Conservation (phyloP, 2,888 invertebrate genomes). For the Epirrhoe tristata region DNA sequence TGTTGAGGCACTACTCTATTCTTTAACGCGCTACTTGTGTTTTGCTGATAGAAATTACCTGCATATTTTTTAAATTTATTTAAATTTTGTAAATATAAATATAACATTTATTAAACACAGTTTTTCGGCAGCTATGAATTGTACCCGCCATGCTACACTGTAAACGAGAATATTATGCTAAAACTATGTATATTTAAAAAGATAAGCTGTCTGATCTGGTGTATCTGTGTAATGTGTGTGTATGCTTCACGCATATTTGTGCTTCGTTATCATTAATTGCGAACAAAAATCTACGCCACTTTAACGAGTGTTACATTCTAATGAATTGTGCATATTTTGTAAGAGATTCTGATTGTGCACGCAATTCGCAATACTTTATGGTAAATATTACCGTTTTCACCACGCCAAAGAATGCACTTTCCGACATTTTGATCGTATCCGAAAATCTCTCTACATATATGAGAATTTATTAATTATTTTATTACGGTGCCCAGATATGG, state of each 20-base stretch:
- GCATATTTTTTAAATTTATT: not conserved
- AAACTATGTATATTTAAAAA: slow-evolving; percentile 22
- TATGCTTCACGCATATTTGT: slow-evolving; percentile 55
- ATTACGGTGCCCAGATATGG: no score
- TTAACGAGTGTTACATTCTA: slow-evolving; percentile 33
- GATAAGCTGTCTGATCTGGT: slow-evolving; percentile 43
- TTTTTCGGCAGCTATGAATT: slow-evolving; percentile 9
- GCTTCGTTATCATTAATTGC: slow-evolving; percentile 50
- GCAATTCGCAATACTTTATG: slow-evolving; percentile 19
- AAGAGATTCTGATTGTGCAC: slow-evolving; percentile 16
- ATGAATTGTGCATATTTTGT: slow-evolving; percentile 21
- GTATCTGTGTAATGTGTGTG: slow-evolving; percentile 13
- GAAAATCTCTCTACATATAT: not conserved
- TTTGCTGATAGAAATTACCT: no score
- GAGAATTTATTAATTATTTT: not conserved
- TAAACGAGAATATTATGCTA: slow-evolving; percentile 18
- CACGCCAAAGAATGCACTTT: slow-evolving; percentile 20
- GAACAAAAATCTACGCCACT: slow-evolving; percentile 42
- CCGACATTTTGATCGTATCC: slow-evolving; percentile 8
- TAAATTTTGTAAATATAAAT: not conserved
- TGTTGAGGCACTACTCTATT: not conserved
- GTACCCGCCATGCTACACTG: slow-evolving; percentile 7
- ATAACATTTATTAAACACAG: not conserved
- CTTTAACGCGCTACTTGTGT: not conserved
- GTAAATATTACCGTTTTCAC: slow-evolving; percentile 16